A percentile compares a stretch with the other conserved stretches of the same genome.
Conservation (phyloP, 2,113 vertebrate species). For the Tragulus kanchil region DNA sequence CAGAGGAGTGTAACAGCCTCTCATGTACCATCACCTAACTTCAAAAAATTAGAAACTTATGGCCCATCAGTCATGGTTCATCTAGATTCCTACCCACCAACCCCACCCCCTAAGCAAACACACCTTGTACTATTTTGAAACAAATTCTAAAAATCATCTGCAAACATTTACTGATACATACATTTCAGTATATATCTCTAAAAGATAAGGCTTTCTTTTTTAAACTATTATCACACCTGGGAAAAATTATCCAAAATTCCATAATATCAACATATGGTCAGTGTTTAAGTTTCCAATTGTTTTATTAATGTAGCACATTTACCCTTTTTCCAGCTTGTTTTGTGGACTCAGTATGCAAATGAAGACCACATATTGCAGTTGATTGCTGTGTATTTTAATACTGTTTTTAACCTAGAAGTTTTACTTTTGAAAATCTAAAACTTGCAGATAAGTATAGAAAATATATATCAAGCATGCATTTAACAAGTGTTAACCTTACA, state of each 20-base stretch:
- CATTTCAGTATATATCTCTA: not conserved
- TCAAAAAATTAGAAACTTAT: not conserved
- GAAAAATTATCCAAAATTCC: constrained; percentile 3
- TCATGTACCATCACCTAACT: not conserved
- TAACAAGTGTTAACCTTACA: not conserved
- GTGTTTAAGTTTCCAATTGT: constrained; percentile 26
- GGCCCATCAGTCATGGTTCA: not conserved
- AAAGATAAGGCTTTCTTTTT: not conserved
- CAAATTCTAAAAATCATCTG: not conserved
- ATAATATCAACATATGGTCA: not conserved
- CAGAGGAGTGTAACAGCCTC: not conserved
- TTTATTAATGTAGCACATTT: not conserved
- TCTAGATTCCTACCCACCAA: not conserved
- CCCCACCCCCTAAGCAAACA: not conserved
- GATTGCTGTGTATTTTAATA: not conserved
- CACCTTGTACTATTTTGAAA: not conserved
- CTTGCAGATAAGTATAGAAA: not conserved
- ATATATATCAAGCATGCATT: not conserved
- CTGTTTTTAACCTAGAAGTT: not conserved
- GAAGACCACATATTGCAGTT: not conserved
- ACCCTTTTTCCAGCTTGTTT: constrained; percentile 6
- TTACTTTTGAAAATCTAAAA: constrained; percentile 14
- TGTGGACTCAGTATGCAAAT: constrained; percentile 18
- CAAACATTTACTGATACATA: not conserved
- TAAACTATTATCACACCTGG: constrained; percentile 23